Evolutionary conservation across 2,113 vertebrate species (phyloP), one percentile per base, ranked within the genome.

Genomic region (Takifugu bimaculatus): DNA sequence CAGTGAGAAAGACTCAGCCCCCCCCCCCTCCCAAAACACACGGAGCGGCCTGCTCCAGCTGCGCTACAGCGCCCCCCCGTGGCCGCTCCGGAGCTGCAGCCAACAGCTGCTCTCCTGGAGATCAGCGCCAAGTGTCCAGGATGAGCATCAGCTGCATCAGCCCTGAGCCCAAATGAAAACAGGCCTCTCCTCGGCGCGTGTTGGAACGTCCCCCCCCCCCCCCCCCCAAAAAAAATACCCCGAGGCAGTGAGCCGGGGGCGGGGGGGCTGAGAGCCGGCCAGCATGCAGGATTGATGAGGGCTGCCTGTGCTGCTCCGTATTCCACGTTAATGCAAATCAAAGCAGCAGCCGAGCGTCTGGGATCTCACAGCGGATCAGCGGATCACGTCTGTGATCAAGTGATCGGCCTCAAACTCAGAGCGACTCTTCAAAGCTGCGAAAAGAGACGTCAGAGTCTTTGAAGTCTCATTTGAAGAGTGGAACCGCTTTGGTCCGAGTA

Each of bases 21-120:
- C 20, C 20, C n/a, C n/a, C 20, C 20, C 20, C 20, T 20, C 20
- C 20, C 20, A 20, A 20, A 20, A 20, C 20, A 20, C 20, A 20
- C 20, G 20, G 20, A 20, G 20, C 20, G 20, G 20, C 35, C 11
- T 11, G 11, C 11, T 39, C 35, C 6, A 32, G 29, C 29, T 66
- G 76, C 70, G 2, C 60, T 48, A 49, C 60, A 87, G 80, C 63
- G 80, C 56, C 87, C 78, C 77, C 86, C 65, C 71, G 84, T 85
- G 87, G 84, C 48, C 35, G 57, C 12, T 48, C 10, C 32, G 29
- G 32, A 43, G 28, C 15, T n/a, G 6, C 25, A 10, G 25, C 28
- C 42, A 2, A 50, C 32, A 51, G 57, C 52, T 13, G 20, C 45
- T 56, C 35, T 57, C 48, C 2, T 49, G 26, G 28, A 26, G 15